Percentiles rank a stretch among this genome's conserved stretches.
Conservation (phyloP, 2,113 vertebrate genomes). For the Hassar affinis region DNA sequence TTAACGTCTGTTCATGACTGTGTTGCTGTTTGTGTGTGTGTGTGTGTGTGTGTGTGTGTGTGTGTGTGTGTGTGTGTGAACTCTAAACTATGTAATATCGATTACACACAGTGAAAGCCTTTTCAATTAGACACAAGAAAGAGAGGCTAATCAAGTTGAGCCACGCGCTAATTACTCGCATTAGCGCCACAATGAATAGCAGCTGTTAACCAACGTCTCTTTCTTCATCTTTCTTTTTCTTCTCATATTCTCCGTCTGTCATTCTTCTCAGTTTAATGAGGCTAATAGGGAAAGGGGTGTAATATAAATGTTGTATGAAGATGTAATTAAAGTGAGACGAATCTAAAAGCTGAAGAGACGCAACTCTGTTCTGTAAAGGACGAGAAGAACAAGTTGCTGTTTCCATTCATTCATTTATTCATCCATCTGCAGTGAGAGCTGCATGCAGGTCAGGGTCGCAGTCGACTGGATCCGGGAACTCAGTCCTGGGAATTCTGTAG, state of each 20-base stretch:
- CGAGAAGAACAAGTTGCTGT: too few relatives aligned
- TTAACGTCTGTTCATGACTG: constrained; percentile 7
- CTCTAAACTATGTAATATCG: constrained; percentile 49
- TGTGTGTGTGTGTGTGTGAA: not conserved
- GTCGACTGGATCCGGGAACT: not conserved
- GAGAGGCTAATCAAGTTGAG: constrained; percentile 54
- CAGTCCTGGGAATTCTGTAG: not conserved
- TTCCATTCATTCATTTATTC: not conserved
- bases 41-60: not conserved
- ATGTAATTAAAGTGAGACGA: not conserved
- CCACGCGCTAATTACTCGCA: constrained; percentile 47
- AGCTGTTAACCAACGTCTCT: not conserved
- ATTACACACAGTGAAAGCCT: constrained; percentile 45
- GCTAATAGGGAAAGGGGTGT: not conserved
- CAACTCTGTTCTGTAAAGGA: not conserved
- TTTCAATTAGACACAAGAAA: constrained; percentile 50
- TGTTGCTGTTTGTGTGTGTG: too few relatives aligned
- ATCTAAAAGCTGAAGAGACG: not conserved
- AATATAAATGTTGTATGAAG: not conserved
- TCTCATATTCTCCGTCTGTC: not conserved
- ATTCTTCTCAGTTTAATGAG: constrained; percentile 23
- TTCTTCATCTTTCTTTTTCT: constrained; percentile 23
- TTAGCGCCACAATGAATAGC: constrained; percentile 29
- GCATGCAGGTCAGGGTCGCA: not conserved
- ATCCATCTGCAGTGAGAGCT: not conserved